Evolutionary conservation across 2,888 invertebrate genomes (phyloP).

Genomic region (Macropis europaea): DNA sequence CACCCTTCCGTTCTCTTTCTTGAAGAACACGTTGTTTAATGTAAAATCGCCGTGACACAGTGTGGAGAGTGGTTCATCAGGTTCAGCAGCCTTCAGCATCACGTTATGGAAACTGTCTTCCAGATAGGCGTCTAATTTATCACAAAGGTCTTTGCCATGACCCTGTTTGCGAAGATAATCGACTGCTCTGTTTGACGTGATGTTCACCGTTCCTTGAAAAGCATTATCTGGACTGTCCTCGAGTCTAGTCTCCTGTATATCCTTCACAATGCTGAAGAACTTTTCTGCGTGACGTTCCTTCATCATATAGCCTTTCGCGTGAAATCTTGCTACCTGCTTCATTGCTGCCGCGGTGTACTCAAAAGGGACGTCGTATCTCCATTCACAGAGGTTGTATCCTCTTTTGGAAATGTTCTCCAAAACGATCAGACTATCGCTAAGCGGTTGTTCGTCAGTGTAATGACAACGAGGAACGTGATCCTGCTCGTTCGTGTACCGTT

Average conservation of each 20-base stretch:
- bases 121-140: slow-evolving; percentile 57
- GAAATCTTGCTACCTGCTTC: slow-evolving; percentile 69
- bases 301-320: slow-evolving; percentile 68
- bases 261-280: slow-evolving; percentile 58
- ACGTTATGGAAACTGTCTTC: slow-evolving; percentile 22
- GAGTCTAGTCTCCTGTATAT: slow-evolving; percentile 56
- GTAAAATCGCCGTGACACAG: slow-evolving; percentile 75
- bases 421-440: slow-evolving; percentile 54
- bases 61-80: slow-evolving; percentile 70
- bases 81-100: slow-evolving; percentile 41
- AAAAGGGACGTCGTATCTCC: slow-evolving; percentile 50
- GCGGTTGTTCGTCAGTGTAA: slow-evolving; percentile 36
- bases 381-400: slow-evolving; percentile 57
- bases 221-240: background rate
- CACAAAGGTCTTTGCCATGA: slow-evolving; percentile 55
- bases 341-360: slow-evolving; percentile 67
- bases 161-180: slow-evolving; percentile 54
- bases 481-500: slow-evolving; percentile 33
- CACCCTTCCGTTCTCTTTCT: slow-evolving; percentile 17
- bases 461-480: slow-evolving; percentile 50
- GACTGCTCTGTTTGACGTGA: slow-evolving; percentile 45
- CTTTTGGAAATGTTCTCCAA: slow-evolving; percentile 62
- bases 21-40: slow-evolving; percentile 69
- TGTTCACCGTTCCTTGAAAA: background rate
- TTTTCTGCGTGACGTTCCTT: slow-evolving; percentile 56